Evolutionary conservation across 2,888 invertebrate genomes (phyloP), one percentile per base, ranked within the genome.

Genomic region (Brachyopa scutellaris): DNA sequence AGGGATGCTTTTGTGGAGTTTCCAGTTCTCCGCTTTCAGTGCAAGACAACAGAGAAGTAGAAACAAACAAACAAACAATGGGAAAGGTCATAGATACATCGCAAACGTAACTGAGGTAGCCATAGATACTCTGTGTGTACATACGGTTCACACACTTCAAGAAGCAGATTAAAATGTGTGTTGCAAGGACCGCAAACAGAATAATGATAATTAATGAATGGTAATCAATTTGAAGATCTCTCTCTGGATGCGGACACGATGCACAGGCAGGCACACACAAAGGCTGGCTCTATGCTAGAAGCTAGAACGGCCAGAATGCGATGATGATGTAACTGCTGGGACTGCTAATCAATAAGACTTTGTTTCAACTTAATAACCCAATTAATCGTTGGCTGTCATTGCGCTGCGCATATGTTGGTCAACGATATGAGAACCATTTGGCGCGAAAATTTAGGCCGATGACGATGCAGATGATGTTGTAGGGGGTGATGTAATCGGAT

Each of bases 261-360:
- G 49, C 31, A 21, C n/a, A n/a, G n/a, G n/a, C n/a, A 1, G 7
- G 36, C 38, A 21, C 76, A 70, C 38, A 78, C 64, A 76, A 77
- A 61, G 70, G 15, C 55, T 40, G 19, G 19, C n/a, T 70, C 64
- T 64, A 38, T 64, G 40, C 33, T 42, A 42, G 21, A 47, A 47
- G 7, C 11, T 2, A 17, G 53, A 33, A 11, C 36, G 19, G 33
- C 21, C 47, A 23, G 42, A 36, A 45, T 51, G 51, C 26, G 47
- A 61, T 31, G 76, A 70, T 82, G 82, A 82, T 82, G 77, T 72
- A 82, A 82, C 77, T 72, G 70, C 42, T 47, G 31, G 49, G 59
- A 64, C 64, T 66, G 76, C 70, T 77, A 70, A 82, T 82, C 70
- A 82, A 82, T 82, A 82, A 66, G 70, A 82, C 77, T 76, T 80